Conservation (phyloP, 2,888 invertebrate species). For the Epistrophe grossulariae region DNA sequence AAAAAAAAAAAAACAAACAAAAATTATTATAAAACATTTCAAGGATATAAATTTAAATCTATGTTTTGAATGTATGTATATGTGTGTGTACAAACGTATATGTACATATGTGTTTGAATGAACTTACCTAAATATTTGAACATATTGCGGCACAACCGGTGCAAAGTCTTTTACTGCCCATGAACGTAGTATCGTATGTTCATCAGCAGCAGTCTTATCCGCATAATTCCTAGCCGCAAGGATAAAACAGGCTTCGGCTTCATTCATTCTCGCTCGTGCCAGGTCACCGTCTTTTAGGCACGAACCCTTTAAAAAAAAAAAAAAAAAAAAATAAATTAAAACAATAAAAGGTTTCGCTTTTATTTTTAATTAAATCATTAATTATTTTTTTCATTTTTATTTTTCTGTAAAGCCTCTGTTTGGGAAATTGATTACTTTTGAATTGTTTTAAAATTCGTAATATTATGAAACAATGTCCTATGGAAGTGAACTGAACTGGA, state of each 20-base stretch:
- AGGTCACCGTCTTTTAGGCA: constrained; percentile 98
- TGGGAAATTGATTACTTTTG: constrained; percentile 4
- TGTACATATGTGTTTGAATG: not conserved
- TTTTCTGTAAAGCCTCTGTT: not conserved
- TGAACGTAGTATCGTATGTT: constrained; percentile 91
- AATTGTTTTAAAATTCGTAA: not conserved
- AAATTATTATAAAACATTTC: not conserved
- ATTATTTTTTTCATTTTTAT: not conserved
- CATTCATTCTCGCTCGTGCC: constrained; percentile 97
- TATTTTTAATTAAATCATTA: constrained; percentile 7
- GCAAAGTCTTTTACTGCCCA: constrained; percentile 99
- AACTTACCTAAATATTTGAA: constrained; percentile 92
- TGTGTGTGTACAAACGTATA: not conserved
- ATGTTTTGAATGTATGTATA: not conserved
- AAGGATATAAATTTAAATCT: constrained; percentile 1
- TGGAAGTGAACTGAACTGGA: not conserved
- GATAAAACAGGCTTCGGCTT: constrained; percentile 98
- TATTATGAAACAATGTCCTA: not conserved
- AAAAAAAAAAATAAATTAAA: not conserved
- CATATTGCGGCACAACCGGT: constrained; percentile 97
- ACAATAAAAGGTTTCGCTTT: not conserved
- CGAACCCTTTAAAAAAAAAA: constrained; percentile 90
- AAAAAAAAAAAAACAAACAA: not conserved
- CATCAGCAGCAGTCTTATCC: constrained; percentile 97
- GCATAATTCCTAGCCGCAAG: constrained; percentile 97